Conservation (phyloP, 1,140 invertebrate genomes). For the Pseudomyrmex gracilis region DNA sequence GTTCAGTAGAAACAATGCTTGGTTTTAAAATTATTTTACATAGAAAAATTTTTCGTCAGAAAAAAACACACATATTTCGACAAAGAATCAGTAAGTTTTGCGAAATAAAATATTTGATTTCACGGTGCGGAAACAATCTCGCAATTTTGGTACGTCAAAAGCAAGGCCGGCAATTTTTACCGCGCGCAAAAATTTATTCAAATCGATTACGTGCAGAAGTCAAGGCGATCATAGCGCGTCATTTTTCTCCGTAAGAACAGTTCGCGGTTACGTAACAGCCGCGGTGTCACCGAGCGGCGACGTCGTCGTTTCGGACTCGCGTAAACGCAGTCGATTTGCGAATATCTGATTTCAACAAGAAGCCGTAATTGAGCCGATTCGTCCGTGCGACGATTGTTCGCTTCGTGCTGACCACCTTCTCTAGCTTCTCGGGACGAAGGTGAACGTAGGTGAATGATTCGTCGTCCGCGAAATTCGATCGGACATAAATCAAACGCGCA, state of each 20-base stretch:
- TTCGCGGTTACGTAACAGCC: slow-evolving; percentile 10
- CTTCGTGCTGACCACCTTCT: slow-evolving; percentile 3
- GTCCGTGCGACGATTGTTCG: neutral
- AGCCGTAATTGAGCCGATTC: slow-evolving; percentile 44
- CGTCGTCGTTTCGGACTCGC: neutral
- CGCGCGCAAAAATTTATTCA: slow-evolving; percentile 45
- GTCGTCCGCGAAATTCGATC: slow-evolving; percentile 41
- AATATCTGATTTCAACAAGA: slow-evolving; percentile 34
- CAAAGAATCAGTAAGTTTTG: slow-evolving; percentile 30
- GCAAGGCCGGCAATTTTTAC: slow-evolving; percentile 51
- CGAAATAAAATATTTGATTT: slow-evolving; percentile 44
- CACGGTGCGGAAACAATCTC: slow-evolving; percentile 44
- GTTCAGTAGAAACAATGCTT: neutral
- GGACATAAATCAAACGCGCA: slow-evolving; percentile 50
- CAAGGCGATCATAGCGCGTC: slow-evolving; percentile 33
- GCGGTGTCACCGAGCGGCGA: neutral
- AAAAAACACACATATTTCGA: neutral
- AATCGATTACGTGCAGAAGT: slow-evolving; percentile 42
- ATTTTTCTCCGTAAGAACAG: slow-evolving; percentile 14
- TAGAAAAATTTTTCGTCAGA: neutral
- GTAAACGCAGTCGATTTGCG: slow-evolving; percentile 33
- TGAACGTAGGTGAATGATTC: neutral
- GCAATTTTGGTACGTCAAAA: slow-evolving; percentile 53
- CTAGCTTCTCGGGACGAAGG: neutral
- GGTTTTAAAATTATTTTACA: slow-evolving; percentile 9